Base-by-base conservation (phyloP, 2,888 invertebrate species). In the Hirtodrosophila confusa region DNA sequence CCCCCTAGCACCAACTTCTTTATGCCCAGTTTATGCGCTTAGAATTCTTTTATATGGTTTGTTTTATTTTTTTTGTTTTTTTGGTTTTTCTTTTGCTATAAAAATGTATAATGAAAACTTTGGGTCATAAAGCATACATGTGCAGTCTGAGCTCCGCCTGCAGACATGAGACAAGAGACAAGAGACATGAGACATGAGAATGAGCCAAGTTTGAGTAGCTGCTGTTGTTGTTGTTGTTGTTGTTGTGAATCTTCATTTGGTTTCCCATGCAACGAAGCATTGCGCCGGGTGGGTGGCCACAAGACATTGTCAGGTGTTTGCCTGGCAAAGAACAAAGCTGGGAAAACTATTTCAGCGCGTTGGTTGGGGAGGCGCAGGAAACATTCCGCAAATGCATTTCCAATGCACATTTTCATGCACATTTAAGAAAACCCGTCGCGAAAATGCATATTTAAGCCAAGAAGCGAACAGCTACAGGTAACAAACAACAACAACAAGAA, bases 301-400 rank as follows among this genome's bases (percentile, higher is more conserved):
- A 24, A 12, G 9, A 53, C 33, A 63, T 23, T 45, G 49, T 35
- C 43, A 47, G 43, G 11, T 54, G 27, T 49, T 9, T 17, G 51
- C 29, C 51, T 24, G 41, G 31, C 37, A 47, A 51, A 75, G 75
- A 70, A 80, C 82, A 80, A 80, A 80, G 78, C 72, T 80, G 80
- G 78, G 80, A 80, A 80, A 70, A 61, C 47, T 10, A 29, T 37
- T 36, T 23, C 8, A 5, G 1, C 31, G 24, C 27, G 27, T 27
- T 17, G 17, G 48, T 11, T 40, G 47, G 17, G 29, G 55, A n/a
- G 51, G 23, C 12, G 40, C 63, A 58, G 72, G 75, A 75, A 82
- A 73, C 82, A 88, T 88, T 88, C 89, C 88, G 74, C 79, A 80
- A 76, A 86, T 79, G 88, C 89, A 88, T 78, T 88, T 88, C 88